Base-by-base conservation (phyloP, 2,113 vertebrate species). In the Mastomys natalensis region DNA sequence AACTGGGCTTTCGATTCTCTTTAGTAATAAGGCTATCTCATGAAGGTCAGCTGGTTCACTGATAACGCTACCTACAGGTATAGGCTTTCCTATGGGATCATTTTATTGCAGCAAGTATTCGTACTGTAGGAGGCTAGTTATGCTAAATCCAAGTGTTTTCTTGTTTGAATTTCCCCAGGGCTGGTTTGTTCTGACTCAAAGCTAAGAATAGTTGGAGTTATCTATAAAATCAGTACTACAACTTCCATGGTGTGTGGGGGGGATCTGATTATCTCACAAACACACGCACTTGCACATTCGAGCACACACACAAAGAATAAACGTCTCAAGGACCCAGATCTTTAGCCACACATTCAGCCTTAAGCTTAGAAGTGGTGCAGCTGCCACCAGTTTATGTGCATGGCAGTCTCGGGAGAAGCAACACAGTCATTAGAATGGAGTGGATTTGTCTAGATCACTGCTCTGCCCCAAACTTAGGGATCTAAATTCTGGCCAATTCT, bases 81-180 rank as follows among this genome's bases (percentile, higher is more conserved):
- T 34, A 84, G 21, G 87, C 76, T 94, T 94, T 76, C 77, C 40
- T 84, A 81, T 84, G 64, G 68, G 48, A 29, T 53, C 70, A 87
- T 87, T 55, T 95, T 93, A 92, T 90, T 68, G 48, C 5, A 90
- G 70, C 8, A 66, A 48, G 43, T 7, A 87, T 84, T 26, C 55
- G 87, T 89, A 95, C 12, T 92, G 21, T 16, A 85, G 26, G 94
- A 90, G 58, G n/a, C n/a, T 29, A 89, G 58, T 85, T 5, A 90
- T 21, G 80, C 0, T 34, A 77, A 89, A 88, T 16, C 13, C 29
- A 87, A 90, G 92, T 58, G 73, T 66, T 76, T 91, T 93, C 45
- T 24, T 72, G 55, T 78, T 90, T 97, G 77, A 85, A 48, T 45
- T 89, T 92, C 37, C 58, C 34, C 62, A 48, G 62, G 2, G 17